These are phyloP conservation scores for Volucella inflata DNA, from an alignment of 2,888 invertebrate species.

Conservation along the genomic window DNA sequence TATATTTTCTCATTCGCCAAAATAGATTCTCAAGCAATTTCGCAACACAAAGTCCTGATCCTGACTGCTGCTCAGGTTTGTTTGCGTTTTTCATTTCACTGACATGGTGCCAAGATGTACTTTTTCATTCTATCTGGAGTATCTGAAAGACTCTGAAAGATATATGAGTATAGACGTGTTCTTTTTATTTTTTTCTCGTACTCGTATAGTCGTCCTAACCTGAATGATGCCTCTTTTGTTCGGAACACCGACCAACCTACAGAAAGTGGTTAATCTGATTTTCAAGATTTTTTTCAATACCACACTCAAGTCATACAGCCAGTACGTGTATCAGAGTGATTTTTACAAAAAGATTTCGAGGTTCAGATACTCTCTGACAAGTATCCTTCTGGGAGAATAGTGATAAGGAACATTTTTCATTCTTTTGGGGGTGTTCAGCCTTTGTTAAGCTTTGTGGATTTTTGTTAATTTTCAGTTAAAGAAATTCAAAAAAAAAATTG, in stretches of 20 bases:
- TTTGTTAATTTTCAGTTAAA: conserved; percentile 12
- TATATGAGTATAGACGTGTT: not conserved
- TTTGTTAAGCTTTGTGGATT: not conserved
- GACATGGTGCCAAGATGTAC: conserved; percentile 30
- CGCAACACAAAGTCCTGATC: conserved; percentile 12
- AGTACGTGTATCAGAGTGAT: no score
- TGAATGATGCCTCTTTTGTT: conserved; percentile 17
- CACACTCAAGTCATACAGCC: not conserved
- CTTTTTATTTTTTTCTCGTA: conserved; percentile 10
- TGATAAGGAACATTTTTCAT: conserved; percentile 37
- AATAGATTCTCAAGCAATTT: conserved; percentile 36
- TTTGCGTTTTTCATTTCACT: conserved; percentile 21
- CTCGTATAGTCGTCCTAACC: conserved; percentile 2
- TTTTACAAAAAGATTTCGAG: conserved; percentile 34
- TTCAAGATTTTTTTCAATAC: not conserved
- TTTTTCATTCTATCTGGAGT: not conserved
- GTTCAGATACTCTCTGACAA: conserved; percentile 39
- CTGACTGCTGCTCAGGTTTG: conserved; percentile 27
- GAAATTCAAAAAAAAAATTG: conserved; percentile 5
- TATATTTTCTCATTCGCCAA: conserved; percentile 27
- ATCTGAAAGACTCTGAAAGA: conserved; percentile 3
- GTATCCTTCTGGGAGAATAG: conserved; percentile 36
- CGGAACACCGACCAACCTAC: not conserved
- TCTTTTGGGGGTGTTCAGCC: not conserved
- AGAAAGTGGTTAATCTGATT: not conserved